phyloP scores from a whole-genome alignment of 2,113 vertebrate species.

The Lonchura striata region DNA sequence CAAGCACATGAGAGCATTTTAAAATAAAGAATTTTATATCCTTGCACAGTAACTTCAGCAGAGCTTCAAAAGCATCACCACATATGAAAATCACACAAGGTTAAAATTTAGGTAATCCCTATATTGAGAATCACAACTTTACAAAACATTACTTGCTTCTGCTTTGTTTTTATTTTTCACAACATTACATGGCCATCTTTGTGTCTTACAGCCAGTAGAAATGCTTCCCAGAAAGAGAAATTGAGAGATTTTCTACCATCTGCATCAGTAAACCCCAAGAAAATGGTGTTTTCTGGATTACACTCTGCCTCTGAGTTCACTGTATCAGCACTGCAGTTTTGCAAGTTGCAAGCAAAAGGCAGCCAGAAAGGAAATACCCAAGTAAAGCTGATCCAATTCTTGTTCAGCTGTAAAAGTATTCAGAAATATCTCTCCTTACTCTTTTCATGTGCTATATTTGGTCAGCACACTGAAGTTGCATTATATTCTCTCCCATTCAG shows the following conservation, averaged over 20 bases:
- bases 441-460: not conserved
- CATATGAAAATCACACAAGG: not conserved
- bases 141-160: not conserved
- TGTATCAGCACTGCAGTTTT: not conserved
- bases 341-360: not conserved
- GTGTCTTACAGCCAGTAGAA: not conserved
- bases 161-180: not conserved
- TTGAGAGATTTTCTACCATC: not conserved
- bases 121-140: not conserved
- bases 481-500: not conserved
- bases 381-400: not conserved
- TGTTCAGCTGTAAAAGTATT: not conserved
- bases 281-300: not conserved
- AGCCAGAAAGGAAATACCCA: not conserved
- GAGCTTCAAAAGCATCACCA: not conserved
- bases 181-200: not conserved
- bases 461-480: not conserved
- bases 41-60: not conserved
- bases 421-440: not conserved
- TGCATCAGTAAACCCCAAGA: not conserved
- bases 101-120: not conserved
- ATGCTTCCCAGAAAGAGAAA: not conserved
- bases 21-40: not conserved
- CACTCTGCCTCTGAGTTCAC: not conserved
- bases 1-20: not conserved